Evolutionary conservation across 2,113 vertebrate species (phyloP), one percentile per base, ranked within the genome.

Genomic region (Petrocephalus zakoni): DNA sequence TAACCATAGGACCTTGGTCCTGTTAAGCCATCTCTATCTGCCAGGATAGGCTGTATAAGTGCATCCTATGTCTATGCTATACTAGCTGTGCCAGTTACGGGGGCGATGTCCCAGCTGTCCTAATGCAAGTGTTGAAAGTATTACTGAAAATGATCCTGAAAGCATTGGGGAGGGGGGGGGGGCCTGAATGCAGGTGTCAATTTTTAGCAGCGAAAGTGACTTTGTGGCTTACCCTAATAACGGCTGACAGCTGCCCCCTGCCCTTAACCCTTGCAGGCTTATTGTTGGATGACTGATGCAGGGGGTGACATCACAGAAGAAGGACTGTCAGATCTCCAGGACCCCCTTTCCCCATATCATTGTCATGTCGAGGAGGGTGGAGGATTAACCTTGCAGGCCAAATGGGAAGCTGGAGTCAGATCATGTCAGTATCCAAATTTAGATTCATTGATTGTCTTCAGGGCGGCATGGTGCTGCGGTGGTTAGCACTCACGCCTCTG

Each of bases 31-130:
- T 58, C 15, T 68, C 21, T 8, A 49, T 87, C 29, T 88, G 42
- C 3, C 11, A 99, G 98, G 98, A 99, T 0, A 97, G 98, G 0
- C 94, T 99, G 29, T 99, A 98, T 0, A 97, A 99, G 91, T 99
- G 98, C 82, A 99, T 99, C 90, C 95, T 99, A 34, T 99, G 98
- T 0, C 98, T 98, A 90, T 99, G 97, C 94, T 99, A 98, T 92
- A 99, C 98, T 55, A 98, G 97, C 93, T 99, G 97, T 53, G 98
- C 97, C 58, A 99, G 98, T 90, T 99, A 98, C 94, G 99, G 98
- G 98, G 99, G 98, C 97, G 99, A 98, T 0, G 97, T 97, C 0
- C 98, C 98, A 0, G 98, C 97, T 0, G 98, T 99, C 1, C 97
- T 99, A 11, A 99, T 98, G 98, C 98, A 99, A 97, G 98, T 99